Conservation (phyloP, 2,113 vertebrate species). For the Lasiurus cinereus region DNA sequence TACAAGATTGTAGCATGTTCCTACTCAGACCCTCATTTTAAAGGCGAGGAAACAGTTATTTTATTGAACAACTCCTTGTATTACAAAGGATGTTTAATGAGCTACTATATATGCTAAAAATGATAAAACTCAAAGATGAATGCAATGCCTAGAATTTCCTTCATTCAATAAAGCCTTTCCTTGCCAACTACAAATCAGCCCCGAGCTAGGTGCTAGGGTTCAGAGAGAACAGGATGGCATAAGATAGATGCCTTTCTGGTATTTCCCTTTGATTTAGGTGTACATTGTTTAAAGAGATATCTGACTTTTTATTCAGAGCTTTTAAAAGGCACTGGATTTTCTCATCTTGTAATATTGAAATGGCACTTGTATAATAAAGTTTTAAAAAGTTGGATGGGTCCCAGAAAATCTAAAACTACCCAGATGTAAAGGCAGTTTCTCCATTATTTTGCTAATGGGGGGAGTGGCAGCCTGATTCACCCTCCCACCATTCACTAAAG, state of each 20-base stretch:
- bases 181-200: neutral
- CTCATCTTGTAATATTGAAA: slow-evolving; percentile 33
- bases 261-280: neutral
- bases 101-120: neutral
- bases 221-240: neutral
- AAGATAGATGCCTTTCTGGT: neutral
- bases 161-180: neutral
- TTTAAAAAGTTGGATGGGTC: neutral
- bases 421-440: neutral
- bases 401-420: slow-evolving; percentile 42
- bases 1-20: neutral
- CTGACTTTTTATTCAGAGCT: neutral
- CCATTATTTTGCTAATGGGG: slow-evolving; percentile 7
- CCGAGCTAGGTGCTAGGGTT: neutral
- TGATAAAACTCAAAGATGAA: neutral
- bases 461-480: neutral
- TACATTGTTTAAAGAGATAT: neutral
- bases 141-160: neutral
- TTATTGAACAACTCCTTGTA: neutral
- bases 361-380: neutral
- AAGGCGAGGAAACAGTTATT: neutral
- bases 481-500: neutral
- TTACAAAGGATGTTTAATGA: neutral
- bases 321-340: neutral
- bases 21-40: neutral